phyloP scores from a whole-genome alignment of 2,113 vertebrate genomes.

The Colossoma macropomum region DNA sequence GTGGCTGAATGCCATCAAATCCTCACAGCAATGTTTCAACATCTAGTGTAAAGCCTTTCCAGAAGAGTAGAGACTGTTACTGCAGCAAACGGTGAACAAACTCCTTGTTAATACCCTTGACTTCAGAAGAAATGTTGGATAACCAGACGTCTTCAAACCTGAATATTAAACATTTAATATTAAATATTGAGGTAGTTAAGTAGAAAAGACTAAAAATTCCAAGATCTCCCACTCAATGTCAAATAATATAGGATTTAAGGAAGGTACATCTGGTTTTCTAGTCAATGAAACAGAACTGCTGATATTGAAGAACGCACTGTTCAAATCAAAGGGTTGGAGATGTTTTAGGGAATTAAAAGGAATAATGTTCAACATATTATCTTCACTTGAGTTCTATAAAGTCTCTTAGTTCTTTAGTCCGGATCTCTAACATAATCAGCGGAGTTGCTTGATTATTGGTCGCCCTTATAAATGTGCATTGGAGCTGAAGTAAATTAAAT shows the following conservation, averaged over 20 bases:
- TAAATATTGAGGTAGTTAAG: no score
- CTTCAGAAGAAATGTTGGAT: no score
- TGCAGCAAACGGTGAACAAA: no score
- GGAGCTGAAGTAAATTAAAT: constrained; percentile 70
- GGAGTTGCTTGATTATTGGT: constrained; percentile 72
- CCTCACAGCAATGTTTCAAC: no score
- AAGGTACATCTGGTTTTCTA: neutral
- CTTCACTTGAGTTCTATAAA: neutral
- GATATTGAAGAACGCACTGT: neutral
- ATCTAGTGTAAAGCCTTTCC: no score
- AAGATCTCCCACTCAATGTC: neutral
- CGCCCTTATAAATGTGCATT: constrained; percentile 67
- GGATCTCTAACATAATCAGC: constrained; percentile 60
- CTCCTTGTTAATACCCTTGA: no score
- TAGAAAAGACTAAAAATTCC: neutral
- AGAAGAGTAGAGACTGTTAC: no score
- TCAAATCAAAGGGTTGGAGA: neutral
- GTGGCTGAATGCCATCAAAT: no score
- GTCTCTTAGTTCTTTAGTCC: constrained; percentile 26
- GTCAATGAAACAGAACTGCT: neutral
- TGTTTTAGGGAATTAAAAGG: neutral
- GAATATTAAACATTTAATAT: no score
- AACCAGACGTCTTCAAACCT: no score
- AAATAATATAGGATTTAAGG: neutral
- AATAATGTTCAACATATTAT: neutral